These are phyloP conservation scores for Gopherus evgoodei DNA, from an alignment of 2,113 vertebrate genomes.

Conservation along the genomic window DNA sequence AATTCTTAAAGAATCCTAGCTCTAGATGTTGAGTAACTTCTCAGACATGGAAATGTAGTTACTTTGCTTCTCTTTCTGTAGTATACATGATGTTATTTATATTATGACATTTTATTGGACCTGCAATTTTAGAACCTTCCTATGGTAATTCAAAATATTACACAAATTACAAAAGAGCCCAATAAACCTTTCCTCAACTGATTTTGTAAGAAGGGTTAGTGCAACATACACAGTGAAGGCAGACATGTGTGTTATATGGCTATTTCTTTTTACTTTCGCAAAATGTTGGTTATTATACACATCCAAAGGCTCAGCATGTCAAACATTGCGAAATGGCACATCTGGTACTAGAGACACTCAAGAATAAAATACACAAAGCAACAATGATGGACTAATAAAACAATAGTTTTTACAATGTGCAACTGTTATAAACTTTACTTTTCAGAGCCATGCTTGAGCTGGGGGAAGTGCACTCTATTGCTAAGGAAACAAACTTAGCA, in stretches of 20 bases:
- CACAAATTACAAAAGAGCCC: neutral
- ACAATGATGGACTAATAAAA: conserved; percentile 89
- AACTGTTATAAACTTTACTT: conserved; percentile 84
- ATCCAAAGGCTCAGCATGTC: conserved; percentile 87
- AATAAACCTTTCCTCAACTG: neutral
- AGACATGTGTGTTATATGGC: conserved; percentile 52
- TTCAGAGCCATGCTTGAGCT: conserved; percentile 75
- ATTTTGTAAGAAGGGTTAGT: neutral
- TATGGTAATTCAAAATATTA: neutral
- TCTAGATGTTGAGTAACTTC: accelerated
- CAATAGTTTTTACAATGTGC: conserved; percentile 86
- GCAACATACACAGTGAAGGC: neutral
- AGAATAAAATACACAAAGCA: conserved; percentile 88
- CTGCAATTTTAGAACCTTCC: neutral
- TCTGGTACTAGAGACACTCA: conserved; percentile 86
- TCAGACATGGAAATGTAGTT: neutral
- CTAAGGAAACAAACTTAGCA: conserved; percentile 73
- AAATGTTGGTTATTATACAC: conserved; percentile 87
- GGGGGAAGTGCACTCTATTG: conserved; percentile 86
- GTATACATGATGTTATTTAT: neutral
- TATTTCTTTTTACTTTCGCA: conserved; percentile 85
- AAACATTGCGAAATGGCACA: conserved; percentile 81
- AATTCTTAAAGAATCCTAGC: neutral
- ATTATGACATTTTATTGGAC: neutral
- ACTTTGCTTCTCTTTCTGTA: neutral